A percentile compares a stretch with the other conserved stretches of the same genome.
These are phyloP conservation scores for Corydoras sp. DNA, from an alignment of 2,113 vertebrate species.

Conservation along the genomic window DNA sequence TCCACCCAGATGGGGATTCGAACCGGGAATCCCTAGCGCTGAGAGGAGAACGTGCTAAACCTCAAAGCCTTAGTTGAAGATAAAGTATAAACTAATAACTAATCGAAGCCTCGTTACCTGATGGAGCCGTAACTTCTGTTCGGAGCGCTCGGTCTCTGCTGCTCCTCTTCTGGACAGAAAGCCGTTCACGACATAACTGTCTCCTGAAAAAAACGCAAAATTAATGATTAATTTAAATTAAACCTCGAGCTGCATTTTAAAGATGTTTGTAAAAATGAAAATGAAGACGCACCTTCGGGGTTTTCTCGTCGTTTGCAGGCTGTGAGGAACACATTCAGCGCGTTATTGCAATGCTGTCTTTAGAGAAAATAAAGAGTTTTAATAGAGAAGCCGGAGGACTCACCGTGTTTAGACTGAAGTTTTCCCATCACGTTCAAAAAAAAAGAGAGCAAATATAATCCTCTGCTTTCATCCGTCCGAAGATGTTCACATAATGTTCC, in stretches of 20 bases:
- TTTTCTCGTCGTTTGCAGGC: conserved; percentile 72
- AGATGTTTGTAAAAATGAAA: neutral
- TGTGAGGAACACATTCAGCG: conserved; percentile 30
- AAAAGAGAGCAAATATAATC: neutral
- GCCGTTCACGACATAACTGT: conserved; percentile 73
- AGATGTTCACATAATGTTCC: conserved; percentile 4
- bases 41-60: no score
- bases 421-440: conserved; percentile 62
- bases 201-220: conserved; percentile 52
- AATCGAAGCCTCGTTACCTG: conserved; percentile 54
- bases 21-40: no score
- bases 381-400: conserved; percentile 29
- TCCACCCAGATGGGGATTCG: no score
- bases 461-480: neutral
- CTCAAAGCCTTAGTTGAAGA: no score
- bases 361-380: no score
- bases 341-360: neutral
- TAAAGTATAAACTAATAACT: no score
- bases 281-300: conserved; percentile 65
- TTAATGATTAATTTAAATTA: neutral
- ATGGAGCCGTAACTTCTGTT: conserved; percentile 59
- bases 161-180: conserved; percentile 64
- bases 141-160: conserved; percentile 65
- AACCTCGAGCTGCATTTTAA: neutral
- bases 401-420: conserved; percentile 73